Conservation (phyloP, 2,113 vertebrate genomes). For the Paraplagusia blochii region DNA sequence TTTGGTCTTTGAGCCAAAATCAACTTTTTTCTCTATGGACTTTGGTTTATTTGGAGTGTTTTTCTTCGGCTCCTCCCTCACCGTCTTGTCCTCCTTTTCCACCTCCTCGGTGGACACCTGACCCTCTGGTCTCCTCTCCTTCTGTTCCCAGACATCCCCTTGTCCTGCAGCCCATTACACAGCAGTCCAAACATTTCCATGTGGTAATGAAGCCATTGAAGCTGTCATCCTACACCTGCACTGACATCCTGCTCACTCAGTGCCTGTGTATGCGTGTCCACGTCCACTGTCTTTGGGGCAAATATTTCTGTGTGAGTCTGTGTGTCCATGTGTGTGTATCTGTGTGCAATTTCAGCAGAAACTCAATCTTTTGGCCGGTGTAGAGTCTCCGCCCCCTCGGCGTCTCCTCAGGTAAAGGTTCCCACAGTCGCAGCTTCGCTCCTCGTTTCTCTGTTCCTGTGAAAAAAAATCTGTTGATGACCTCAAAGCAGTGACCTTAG, state of each 20-base stretch:
- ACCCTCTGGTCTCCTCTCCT: neutral
- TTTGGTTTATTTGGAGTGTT: neutral
- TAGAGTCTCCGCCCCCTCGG: slow-evolving; percentile 15
- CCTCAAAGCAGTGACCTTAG: neutral
- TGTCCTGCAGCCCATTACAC: slow-evolving; percentile 39
- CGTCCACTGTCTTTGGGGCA: neutral
- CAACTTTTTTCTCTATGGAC: neutral
- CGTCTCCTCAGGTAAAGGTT: slow-evolving; percentile 54
- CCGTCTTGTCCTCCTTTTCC: neutral
- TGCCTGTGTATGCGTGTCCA: slow-evolving; percentile 12
- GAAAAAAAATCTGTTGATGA: slow-evolving; percentile 9
- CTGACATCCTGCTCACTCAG: slow-evolving; percentile 22
- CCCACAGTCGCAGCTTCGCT: slow-evolving; percentile 45
- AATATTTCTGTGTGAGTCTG: slow-evolving; percentile 8
- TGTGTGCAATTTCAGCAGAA: slow-evolving; percentile 25
- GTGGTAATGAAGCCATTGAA: slow-evolving; percentile 26
- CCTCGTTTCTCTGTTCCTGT: slow-evolving; percentile 26
- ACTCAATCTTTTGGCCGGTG: slow-evolving; percentile 28
- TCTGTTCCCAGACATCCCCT: slow-evolving; percentile 48
- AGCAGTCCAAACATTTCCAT: slow-evolving; percentile 41
- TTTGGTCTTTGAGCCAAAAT: no score
- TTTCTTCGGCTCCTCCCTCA: neutral
- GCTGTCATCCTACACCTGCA: slow-evolving; percentile 48
- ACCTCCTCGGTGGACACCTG: neutral
- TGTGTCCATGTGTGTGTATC: slow-evolving; percentile 3